Base-by-base conservation (phyloP, 2,888 invertebrate genomes). In the Strigamia maritima region DNA sequence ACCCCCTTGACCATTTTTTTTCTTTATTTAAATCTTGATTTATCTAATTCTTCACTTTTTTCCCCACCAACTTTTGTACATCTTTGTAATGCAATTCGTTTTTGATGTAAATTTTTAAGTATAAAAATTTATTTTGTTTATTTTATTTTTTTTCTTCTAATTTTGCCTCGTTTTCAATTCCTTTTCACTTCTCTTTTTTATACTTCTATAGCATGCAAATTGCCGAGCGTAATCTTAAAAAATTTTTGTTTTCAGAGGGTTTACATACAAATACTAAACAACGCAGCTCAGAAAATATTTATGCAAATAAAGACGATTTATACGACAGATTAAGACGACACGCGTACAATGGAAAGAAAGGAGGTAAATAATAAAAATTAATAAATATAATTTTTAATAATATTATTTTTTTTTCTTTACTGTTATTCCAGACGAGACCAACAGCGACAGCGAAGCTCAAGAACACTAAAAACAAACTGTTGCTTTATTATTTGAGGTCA, bases 341-440 rank as follows among this genome's bases (percentile, higher is more conserved):
- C 88, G 96, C 96, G 86, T 97, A 96, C 88, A 92, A 93, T 83
- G 93, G 93, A 84, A 96, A 96, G 89, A 96, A 96, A 94, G 95
- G 95, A 80, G 75, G 75, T 54, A 38, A 54, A 24, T 1, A 6
- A 24, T 7, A 26, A 70, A 70, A 24, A n/a, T 74, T n/a, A 6
- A 24, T 74, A 74, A 38, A 40, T 10, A 40, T n/a, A 60, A 54
- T 65, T 65, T 76, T 10, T 70, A 35, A 24, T 4, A 31, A 4
- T 31, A 74, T 22, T 28, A 77, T 60, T 76, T 16, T 22, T n/a
- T n/a, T n/a, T n/a, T n/a, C n/a, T n/a, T n/a, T n/a, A n/a, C n/a
- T n/a, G n/a, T n/a, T n/a, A n/a, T n/a, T n/a, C n/a, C 80, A 79
- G 60, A 79, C 81, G 82, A 82, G 79, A 81, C 81, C 10, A 79